Percentiles rank a stretch among this genome's conserved stretches.
Evolutionary conservation across 2,113 vertebrate genomes (phyloP).

Genomic region (Ictidomys tridecemlineatus): DNA sequence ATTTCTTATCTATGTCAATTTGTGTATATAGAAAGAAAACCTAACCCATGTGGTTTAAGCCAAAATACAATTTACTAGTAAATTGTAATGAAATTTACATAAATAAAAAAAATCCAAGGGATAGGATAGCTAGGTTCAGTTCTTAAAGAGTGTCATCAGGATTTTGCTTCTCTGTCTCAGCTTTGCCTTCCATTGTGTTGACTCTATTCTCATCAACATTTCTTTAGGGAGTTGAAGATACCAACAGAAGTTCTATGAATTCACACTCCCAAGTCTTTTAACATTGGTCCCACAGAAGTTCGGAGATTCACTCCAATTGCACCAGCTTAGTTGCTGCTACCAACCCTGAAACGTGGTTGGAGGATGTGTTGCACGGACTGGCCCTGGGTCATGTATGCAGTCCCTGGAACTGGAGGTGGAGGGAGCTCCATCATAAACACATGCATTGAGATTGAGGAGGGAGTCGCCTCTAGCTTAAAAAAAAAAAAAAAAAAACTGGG

Average conservation of each 20-base stretch:
- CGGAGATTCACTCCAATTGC: neutral
- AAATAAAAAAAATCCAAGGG: neutral
- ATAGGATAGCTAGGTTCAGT: neutral
- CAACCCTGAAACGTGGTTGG: neutral
- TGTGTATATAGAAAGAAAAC: neutral
- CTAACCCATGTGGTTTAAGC: neutral
- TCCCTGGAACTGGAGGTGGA: neutral
- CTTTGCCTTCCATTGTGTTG: neutral
- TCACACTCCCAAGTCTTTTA: neutral
- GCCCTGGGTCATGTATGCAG: neutral
- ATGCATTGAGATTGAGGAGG: neutral
- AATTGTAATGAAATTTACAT: neutral
- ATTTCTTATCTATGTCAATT: neutral
- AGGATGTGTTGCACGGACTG: neutral
- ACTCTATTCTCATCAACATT: neutral
- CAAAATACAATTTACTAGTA: neutral
- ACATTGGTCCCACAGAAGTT: neutral
- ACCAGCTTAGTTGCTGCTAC: neutral
- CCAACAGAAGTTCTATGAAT: neutral
- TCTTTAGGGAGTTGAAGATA: neutral
- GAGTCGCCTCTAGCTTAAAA: neutral
- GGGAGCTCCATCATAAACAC: neutral
- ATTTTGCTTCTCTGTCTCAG: neutral
- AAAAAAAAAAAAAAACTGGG: neutral
- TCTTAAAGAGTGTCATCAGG: neutral